Base-by-base conservation (phyloP, 1,140 invertebrate species). In the Onthophagus taurus region DNA sequence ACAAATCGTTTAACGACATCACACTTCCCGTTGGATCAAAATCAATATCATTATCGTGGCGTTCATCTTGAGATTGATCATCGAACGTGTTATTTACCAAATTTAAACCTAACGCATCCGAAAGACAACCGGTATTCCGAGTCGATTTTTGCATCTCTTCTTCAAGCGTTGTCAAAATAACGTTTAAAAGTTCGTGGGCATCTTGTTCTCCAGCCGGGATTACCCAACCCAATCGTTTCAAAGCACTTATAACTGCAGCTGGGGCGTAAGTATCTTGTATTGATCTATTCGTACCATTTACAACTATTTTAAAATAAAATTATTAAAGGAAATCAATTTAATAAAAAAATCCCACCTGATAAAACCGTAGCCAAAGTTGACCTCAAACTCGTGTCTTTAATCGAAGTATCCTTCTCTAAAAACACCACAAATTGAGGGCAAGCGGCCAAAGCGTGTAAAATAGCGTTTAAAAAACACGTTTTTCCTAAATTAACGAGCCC, bases 131-230 rank as follows among this genome's bases (percentile, higher is more conserved):
- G 45, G 76, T 72, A 60, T 76, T 76, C 57, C 69, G 72, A 11
- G 67, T 54, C 24, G 69, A 66, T 39, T 76, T 61, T 47, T 55
- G 57, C 17, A 79, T 76, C 67, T 95, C 89, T 65, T 89, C 83
- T 64, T 91, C 87, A 13, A 95, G 68, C 19, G 89, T 89, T 18
- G 84, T 78, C 8, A 91, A 72, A 50, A 96, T 62, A 9, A 90
- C 80, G 69, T 92, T 87, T 47, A 93, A 83, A 33, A 94, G 62
- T 64, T 96, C 90, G 65, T 94, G 89, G 13, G 88, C 85, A 72
- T 96, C 91, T 70, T 94, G 89, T 67, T 96, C 86, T 50, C 89
- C 88, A 48, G 82, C 76, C 0, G 83, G 78, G 41, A 93, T 88
- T 33, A 85, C 78, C 89, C 89, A 94, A 9, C 84, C 77, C 6